Evolutionary conservation across 2,113 vertebrate species (phyloP), one percentile per base, ranked within the genome.

Genomic region (Verasper variegatus): DNA sequence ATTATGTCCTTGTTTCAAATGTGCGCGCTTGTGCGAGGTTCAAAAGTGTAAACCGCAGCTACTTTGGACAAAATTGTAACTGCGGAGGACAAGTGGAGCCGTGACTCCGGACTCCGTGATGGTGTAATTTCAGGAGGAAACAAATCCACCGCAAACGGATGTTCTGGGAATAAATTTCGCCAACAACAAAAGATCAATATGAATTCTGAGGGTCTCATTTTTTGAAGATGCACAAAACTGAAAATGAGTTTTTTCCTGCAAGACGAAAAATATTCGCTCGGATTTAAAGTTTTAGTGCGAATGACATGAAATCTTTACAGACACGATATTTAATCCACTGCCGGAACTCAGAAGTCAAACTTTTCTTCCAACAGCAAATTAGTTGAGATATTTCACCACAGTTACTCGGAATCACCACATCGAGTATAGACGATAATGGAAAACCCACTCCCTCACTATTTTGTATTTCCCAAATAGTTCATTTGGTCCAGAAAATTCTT

Each of bases 1-100:
- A 76, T 74, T 57, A 69, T 40, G 71, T 64, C 72, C 79, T 74
- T 80, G 74, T 81, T 84, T 74, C 68, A 59, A 20, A 42, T 27
- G 68, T 13, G 70, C 61, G 26, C 18, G 80, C 52, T 61, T 40
- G 6, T 66, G 68, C 12, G 5, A 54, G 47, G 69, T 68, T 69
- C n/a, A 74, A 35, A 74, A 18, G 54, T 60, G 55, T 57, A 72
- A 71, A 67, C 42, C 42, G 59, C 35, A 26, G 55, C 59, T 65
- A 47, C 67, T 24, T 47, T 18, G 47, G 67, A 21, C 10, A n/a
- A 49, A 51, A 26, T 7, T 31, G 75, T 23, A 12, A 35, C 40
- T 20, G 37, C 5, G 26, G 31, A 52, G n/a, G 55, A 45, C 11
- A 14, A 70, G 59, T 54, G 51, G 51, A 9, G 51, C 51, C 5